Conservation (phyloP, 2,888 invertebrate genomes). For the Erebia aethiops region DNA sequence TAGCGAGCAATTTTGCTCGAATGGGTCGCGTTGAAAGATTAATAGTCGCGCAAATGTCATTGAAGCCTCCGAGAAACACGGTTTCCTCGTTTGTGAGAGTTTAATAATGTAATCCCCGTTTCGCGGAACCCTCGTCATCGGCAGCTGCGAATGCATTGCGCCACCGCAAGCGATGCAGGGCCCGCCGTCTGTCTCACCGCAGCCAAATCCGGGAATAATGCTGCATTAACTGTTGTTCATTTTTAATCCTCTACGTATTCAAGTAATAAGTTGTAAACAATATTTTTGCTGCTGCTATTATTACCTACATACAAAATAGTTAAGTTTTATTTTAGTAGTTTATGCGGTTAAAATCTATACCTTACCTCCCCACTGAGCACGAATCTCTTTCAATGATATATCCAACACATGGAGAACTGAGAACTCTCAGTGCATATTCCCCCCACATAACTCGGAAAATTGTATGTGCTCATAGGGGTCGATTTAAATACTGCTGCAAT, state of each 20-base stretch:
- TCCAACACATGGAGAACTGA: no score
- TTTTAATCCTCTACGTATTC: constrained; percentile 56
- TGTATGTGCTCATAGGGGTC: no score
- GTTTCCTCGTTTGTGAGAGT: constrained; percentile 59
- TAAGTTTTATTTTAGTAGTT: no score
- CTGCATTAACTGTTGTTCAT: constrained; percentile 57
- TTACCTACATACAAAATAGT: background rate
- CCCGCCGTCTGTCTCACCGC: constrained; percentile 10
- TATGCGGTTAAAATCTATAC: no score
- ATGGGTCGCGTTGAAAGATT: constrained; percentile 25
- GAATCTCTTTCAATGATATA: no score
- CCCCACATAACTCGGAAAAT: no score
- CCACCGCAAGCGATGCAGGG: constrained; percentile 40
- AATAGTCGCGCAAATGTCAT: constrained; percentile 40
- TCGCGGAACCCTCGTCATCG: constrained; percentile 68
- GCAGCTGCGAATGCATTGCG: constrained; percentile 59
- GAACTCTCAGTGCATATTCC: no score
- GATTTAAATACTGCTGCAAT: no score
- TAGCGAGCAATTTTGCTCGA: constrained; percentile 44
- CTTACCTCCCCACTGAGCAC: no score
- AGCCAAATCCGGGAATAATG: constrained; percentile 52
- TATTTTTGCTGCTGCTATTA: background rate
- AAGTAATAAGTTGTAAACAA: constrained; percentile 39
- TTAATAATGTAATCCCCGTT: constrained; percentile 57
- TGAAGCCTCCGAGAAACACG: constrained; percentile 44